Evolutionary conservation across 2,888 invertebrate species (phyloP).

Genomic region (Ectropis crepuscularia): DNA sequence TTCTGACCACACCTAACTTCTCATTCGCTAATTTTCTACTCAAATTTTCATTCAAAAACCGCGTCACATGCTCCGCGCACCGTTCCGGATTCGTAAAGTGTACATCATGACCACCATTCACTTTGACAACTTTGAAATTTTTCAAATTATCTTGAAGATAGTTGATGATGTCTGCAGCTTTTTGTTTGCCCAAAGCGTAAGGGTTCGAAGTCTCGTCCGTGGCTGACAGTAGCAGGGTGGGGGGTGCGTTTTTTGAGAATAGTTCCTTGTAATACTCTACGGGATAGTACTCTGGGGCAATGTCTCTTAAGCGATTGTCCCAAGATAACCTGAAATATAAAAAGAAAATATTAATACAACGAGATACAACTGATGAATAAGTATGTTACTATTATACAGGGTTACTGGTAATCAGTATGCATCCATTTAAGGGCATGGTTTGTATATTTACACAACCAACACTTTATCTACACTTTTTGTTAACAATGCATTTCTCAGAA

Average conservation of each 20-base stretch:
- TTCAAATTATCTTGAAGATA: slow-evolving; percentile 39
- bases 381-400: too few relatives aligned
- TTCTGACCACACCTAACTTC: too few relatives aligned
- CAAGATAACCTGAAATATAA: slow-evolving; percentile 65
- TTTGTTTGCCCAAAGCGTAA: slow-evolving; percentile 42
- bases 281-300: slow-evolving; percentile 58
- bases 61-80: slow-evolving; percentile 63
- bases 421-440: too few relatives aligned
- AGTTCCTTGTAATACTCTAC: slow-evolving; percentile 58
- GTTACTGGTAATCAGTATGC: too few relatives aligned
- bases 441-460: too few relatives aligned
- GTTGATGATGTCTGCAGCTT: slow-evolving; percentile 45
- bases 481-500: too few relatives aligned
- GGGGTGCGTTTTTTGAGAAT: slow-evolving; percentile 57
- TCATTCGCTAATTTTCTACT: not conserved
- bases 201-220: slow-evolving; percentile 32
- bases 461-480: too few relatives aligned
- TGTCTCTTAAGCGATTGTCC: slow-evolving; percentile 58
- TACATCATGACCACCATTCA: slow-evolving; percentile 86
- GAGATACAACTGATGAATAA: too few relatives aligned
- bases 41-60: slow-evolving; percentile 60
- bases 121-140: slow-evolving; percentile 48
- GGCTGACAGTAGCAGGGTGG: slow-evolving; percentile 59
- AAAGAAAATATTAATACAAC: not conserved
- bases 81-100: slow-evolving; percentile 85